A percentile compares a stretch with the other conserved stretches of the same genome.
Conservation (phyloP, 2,888 invertebrate genomes). For the Drosophila parthenogenetica region DNA sequence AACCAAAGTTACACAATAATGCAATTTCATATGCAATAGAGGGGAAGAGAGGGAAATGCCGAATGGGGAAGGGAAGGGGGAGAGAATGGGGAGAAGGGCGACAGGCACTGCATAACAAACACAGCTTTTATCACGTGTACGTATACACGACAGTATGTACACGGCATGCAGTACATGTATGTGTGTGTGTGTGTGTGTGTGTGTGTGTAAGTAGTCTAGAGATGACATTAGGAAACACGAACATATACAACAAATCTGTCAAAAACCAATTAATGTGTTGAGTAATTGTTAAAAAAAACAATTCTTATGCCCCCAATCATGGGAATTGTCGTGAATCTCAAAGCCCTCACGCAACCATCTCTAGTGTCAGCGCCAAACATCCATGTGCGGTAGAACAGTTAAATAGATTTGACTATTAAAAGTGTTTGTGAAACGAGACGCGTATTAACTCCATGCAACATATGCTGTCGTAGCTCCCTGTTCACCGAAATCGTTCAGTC, state of each 20-base stretch:
- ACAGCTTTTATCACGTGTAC: conserved; percentile 7
- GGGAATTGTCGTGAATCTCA: too few relatives aligned
- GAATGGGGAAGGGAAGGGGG: background rate
- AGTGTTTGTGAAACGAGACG: too few relatives aligned
- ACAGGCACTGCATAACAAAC: conserved; percentile 3
- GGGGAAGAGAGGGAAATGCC: too few relatives aligned
- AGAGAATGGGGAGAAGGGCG: background rate
- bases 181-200: background rate
- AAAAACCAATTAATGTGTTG: too few relatives aligned
- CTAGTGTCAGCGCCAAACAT: background rate
- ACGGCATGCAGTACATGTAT: background rate
- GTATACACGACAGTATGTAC: too few relatives aligned
- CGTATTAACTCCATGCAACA: conserved; percentile 6
- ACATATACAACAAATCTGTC: too few relatives aligned
- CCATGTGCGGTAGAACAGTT: background rate
- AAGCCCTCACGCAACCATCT: too few relatives aligned
- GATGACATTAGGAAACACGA: too few relatives aligned
- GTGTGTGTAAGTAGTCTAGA: background rate
- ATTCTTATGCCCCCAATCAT: too few relatives aligned
- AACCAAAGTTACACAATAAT: conserved; percentile 6
- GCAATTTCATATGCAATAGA: background rate
- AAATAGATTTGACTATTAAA: background rate
- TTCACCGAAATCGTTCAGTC: background rate
- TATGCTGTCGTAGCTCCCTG: background rate
- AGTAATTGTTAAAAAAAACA: too few relatives aligned